phyloP scores from a whole-genome alignment of 2,888 invertebrate genomes.

The Apocheima hispidaria region DNA sequence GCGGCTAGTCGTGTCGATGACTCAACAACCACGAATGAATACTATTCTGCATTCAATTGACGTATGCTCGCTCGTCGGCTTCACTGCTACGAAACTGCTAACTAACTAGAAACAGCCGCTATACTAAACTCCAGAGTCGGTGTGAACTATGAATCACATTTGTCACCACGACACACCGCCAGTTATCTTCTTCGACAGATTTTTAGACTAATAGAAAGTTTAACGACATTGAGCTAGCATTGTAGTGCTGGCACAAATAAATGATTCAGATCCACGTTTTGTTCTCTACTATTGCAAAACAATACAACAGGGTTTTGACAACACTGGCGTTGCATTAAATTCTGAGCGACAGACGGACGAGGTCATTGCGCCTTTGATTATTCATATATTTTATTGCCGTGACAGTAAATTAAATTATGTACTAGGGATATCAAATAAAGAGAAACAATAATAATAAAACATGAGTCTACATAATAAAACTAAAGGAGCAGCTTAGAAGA shows the following conservation, averaged over 20 bases:
- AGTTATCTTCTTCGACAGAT: conserved; percentile 41
- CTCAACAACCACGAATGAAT: conserved; percentile 72
- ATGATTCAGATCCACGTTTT: conserved; percentile 54
- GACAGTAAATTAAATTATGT: conserved; percentile 32
- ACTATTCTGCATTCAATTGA: conserved; percentile 74
- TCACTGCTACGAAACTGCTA: conserved; percentile 55
- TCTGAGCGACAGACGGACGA: conserved; percentile 61
- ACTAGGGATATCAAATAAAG: no score
- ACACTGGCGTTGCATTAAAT: conserved; percentile 66
- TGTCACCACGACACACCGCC: conserved; percentile 48
- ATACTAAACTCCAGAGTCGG: conserved; percentile 51
- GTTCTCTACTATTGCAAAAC: conserved; percentile 55
- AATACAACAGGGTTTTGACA: conserved; percentile 60
- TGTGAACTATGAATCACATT: conserved; percentile 63
- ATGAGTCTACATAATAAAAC: no score
- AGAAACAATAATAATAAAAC: conserved; percentile 1
- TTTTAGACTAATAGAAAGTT: conserved; percentile 48
- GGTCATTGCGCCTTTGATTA: conserved; percentile 60
- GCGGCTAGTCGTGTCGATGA: conserved; percentile 62
- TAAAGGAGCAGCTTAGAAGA: no score
- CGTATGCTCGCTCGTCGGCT: conserved; percentile 58
- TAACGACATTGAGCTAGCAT: conserved; percentile 24
- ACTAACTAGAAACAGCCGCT: conserved; percentile 61
- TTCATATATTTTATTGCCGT: conserved; percentile 50
- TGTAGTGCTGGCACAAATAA: conserved; percentile 36